Base-by-base conservation (phyloP, 1,140 invertebrate genomes). In the Habropoda laboriosa region DNA sequence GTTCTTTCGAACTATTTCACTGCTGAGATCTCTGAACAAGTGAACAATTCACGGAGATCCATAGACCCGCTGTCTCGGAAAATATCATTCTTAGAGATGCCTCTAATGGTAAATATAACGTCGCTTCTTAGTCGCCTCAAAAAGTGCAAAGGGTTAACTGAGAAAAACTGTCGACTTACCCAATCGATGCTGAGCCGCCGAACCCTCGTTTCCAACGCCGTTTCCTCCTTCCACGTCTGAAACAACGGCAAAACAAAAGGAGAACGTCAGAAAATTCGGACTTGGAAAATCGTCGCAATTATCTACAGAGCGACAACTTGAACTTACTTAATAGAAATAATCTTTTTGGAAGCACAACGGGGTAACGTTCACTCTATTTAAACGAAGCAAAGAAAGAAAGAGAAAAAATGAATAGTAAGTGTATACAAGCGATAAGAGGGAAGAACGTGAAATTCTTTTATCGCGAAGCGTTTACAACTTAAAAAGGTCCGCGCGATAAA, bases 161-260 rank as follows among this genome's bases (percentile, higher is more conserved):
- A n/a, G 27, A 3, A 13, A 16, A 47, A 47, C 21, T 13, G 78
- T 83, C 67, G 63, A 89, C 91, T 91, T 60, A 92, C 92, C 91
- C 89, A 89, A 79, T 86, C 83, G 80, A 87, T 85, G 88, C 86
- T 80, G 85, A 86, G 87, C 82, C 89, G 86, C 75, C 81, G 55
- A 79, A 64, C 53, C 40, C 63, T 49, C 40, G 72, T 4, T 30
- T 16, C 27, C 21, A 32, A 2, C 27, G 7, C 7, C 12, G 4
- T 18, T 0, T 12, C 4, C 32, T 66, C 40, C 67, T 74, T 77
- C 70, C 79, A 75, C 66, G 88, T 90, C 90, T 92, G 88, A 6
- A 91, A 91, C 78, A 24, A 64, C 30, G n/a, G 16, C 7, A 27
- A 21, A 35, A 45, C 4, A 30, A 79, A 40, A 38, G 16, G 30